Percentiles rank a stretch among this genome's conserved stretches.
Evolutionary conservation across 2,888 invertebrate genomes (phyloP).

Genomic region (Apantesis nais): DNA sequence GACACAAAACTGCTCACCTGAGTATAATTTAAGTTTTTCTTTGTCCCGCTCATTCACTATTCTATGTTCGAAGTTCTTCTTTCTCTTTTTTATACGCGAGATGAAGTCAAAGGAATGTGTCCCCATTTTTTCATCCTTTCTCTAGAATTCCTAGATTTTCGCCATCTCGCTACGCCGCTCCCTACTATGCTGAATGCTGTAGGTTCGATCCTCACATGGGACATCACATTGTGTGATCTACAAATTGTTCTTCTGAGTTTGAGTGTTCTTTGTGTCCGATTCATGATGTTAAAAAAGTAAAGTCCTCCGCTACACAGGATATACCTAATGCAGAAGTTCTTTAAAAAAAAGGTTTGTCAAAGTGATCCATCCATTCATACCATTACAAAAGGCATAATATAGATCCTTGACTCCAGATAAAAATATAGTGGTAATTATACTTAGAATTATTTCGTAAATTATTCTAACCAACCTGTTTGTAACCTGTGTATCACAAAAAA

Average conservation of each 20-base stretch:
- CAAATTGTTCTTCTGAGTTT: too few species aligned
- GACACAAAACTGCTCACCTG: not conserved
- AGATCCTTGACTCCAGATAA: not conserved
- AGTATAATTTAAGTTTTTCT: not conserved
- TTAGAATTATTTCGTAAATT: not conserved
- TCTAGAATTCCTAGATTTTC: too few species aligned
- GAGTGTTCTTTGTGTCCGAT: too few species aligned
- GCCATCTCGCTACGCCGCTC: too few species aligned
- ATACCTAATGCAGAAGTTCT: not conserved
- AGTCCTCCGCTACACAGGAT: too few species aligned
- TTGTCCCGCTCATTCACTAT: not conserved
- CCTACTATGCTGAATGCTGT: too few species aligned
- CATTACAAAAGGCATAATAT: too few species aligned
- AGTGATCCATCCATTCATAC: not conserved
- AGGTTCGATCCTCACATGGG: too few species aligned
- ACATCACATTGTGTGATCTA: too few species aligned
- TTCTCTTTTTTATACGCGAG: not conserved
- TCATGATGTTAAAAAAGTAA: too few species aligned
- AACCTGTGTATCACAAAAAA: slow-evolving; percentile 1
- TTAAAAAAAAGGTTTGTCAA: not conserved
- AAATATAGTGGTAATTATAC: not conserved
- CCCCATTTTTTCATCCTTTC: not conserved
- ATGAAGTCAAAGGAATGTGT: not conserved
- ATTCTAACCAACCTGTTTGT: not conserved
- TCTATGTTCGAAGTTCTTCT: not conserved